A percentile compares a stretch with the other conserved stretches of the same genome.
phyloP scores from a whole-genome alignment of 2,797 vertebrate genomes.

The Phataginus tricuspis region DNA sequence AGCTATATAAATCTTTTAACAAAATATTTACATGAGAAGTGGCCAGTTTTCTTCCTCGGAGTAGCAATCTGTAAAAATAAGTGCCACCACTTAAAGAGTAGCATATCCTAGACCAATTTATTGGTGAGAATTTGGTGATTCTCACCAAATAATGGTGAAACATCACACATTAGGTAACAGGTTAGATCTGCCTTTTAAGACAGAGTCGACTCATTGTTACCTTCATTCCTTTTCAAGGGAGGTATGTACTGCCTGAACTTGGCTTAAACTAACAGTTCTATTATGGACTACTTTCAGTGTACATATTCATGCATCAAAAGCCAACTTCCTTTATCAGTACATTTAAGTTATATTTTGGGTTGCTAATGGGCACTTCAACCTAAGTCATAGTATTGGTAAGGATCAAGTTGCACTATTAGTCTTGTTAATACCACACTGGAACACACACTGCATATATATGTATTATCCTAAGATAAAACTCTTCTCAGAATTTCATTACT shows the following conservation, averaged over 20 bases:
- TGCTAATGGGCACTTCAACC: slow-evolving; percentile 78
- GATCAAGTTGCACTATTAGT: slow-evolving; percentile 82
- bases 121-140: slow-evolving; percentile 71
- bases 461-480: slow-evolving; percentile 88
- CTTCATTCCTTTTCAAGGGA: slow-evolving; percentile 82
- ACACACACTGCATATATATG: slow-evolving; percentile 86
- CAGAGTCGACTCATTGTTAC: slow-evolving; percentile 79
- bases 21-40: slow-evolving; percentile 82
- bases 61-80: slow-evolving; percentile 82
- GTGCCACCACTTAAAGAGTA: slow-evolving; percentile 84
- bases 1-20: slow-evolving; percentile 81
- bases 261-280: slow-evolving; percentile 84
- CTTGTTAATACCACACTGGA: slow-evolving; percentile 84
- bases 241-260: slow-evolving; percentile 82
- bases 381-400: slow-evolving; percentile 78
- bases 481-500: slow-evolving; percentile 85
- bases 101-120: slow-evolving; percentile 61
- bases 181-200: slow-evolving; percentile 78
- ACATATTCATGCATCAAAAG: slow-evolving; percentile 88
- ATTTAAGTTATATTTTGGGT: slow-evolving; percentile 76
- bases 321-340: slow-evolving; percentile 83
- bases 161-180: slow-evolving; percentile 69
- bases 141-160: slow-evolving; percentile 56
- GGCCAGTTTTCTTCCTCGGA: slow-evolving; percentile 77
- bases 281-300: slow-evolving; percentile 85